Evolutionary conservation across 30 jellyfish, hydroid and myxozoan genomes (phyloP).

Genomic region (Cassiopea andromeda): DNA sequence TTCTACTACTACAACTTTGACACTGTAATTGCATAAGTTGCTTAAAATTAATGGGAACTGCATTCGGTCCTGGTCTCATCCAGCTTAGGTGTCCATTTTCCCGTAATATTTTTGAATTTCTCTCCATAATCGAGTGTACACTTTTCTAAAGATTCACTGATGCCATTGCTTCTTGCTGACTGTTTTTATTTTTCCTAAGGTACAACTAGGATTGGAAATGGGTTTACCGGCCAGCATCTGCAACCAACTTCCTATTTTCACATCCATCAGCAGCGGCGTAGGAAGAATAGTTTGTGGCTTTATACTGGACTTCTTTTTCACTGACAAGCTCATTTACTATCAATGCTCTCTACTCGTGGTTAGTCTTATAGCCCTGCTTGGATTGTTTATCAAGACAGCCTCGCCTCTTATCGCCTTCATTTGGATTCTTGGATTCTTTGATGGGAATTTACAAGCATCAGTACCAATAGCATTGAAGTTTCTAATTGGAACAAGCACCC

Average conservation of each 20-base stretch:
- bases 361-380: constrained; percentile 32
- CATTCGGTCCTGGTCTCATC: too few species aligned
- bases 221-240: constrained; percentile 42
- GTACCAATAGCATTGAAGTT: not conserved
- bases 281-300: constrained; percentile 49
- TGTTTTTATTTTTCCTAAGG: constrained; percentile 21
- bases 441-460: constrained; percentile 27
- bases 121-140: not conserved
- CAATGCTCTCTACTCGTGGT: constrained; percentile 11
- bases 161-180: not conserved
- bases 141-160: not conserved
- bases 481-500: not conserved
- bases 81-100: not conserved
- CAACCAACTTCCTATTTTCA: constrained; percentile 45
- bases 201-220: constrained; percentile 58
- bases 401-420: constrained; percentile 30
- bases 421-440: constrained; percentile 26
- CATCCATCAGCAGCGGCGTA: constrained; percentile 56
- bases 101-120: not conserved
- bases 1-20: too few species aligned
- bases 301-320: constrained; percentile 1
- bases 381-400: constrained; percentile 25
- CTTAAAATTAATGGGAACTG: too few species aligned
- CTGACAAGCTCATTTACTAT: not conserved
- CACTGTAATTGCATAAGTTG: too few species aligned